Conservation (phyloP, 2,113 vertebrate genomes). For the Acanthochromis polyacanthus region DNA sequence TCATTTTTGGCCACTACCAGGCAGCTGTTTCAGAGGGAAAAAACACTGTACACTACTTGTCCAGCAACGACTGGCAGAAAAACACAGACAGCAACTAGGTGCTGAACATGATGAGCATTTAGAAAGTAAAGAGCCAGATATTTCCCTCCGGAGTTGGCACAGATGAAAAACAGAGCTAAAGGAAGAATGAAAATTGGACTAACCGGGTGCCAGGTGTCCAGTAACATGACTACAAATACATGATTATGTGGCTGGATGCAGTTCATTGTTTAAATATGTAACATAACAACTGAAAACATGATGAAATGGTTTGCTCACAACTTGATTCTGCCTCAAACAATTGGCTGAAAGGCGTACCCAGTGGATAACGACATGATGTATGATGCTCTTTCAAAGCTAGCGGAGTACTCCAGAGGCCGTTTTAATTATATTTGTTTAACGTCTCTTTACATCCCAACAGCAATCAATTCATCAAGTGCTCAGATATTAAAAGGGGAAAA, state of each 20-base stretch:
- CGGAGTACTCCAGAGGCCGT: no score
- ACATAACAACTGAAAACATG: no score
- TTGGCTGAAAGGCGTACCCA: no score
- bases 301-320: no score
- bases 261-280: background rate
- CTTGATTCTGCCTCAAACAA: no score
- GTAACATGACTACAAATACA: background rate
- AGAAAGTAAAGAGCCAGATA: slow-evolving; percentile 15
- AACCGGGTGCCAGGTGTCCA: background rate
- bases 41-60: background rate
- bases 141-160: slow-evolving; percentile 13
- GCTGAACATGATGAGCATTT: background rate
- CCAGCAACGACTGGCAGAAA: background rate
- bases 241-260: background rate
- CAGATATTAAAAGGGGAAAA: no score
- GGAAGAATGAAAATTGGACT: background rate
- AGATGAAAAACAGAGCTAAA: background rate
- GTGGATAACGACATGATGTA: no score
- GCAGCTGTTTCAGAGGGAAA: background rate
- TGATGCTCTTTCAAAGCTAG: no score
- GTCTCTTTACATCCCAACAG: no score
- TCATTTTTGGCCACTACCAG: background rate
- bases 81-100: slow-evolving; percentile 3
- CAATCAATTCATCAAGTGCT: no score
- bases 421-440: no score